phyloP scores from a whole-genome alignment of 2,113 vertebrate species.

The Rissa tridactyla region DNA sequence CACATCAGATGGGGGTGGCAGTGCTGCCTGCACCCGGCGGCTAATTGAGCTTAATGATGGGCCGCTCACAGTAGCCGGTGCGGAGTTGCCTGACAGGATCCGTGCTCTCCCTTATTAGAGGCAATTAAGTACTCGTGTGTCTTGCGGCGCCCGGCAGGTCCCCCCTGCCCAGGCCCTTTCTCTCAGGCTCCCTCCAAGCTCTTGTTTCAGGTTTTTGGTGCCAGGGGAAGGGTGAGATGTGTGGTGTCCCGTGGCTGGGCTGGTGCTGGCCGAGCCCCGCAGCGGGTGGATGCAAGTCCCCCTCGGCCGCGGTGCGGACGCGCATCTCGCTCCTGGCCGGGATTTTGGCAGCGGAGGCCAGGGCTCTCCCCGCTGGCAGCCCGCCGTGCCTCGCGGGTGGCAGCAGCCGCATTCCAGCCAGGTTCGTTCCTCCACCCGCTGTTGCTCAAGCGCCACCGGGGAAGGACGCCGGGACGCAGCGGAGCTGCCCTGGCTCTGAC shows the following conservation, averaged over 20 bases:
- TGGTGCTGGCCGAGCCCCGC: not conserved
- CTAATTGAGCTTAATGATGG: not conserved
- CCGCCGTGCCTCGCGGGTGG: not conserved
- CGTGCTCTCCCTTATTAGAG: not conserved
- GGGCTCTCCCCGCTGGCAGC: not conserved
- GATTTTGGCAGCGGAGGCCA: not conserved
- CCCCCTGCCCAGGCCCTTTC: not conserved
- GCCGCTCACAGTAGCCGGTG: accelerated
- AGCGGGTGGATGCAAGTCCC: not conserved
- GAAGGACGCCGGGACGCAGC: not conserved
- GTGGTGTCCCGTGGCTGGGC: accelerated
- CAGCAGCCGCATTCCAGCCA: not conserved
- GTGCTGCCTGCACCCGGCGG: not conserved
- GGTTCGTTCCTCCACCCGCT: not conserved
- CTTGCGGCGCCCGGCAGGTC: not conserved
- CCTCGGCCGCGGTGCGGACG: accelerated
- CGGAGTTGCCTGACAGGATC: not conserved
- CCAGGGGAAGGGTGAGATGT: not conserved
- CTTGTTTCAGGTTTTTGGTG: not conserved
- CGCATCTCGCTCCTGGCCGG: too few relatives aligned
- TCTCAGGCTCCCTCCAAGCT: not conserved
- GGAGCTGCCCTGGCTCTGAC: not conserved
- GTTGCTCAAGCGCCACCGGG: not conserved
- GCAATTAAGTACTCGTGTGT: not conserved
- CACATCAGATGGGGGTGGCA: too few relatives aligned